Base-by-base conservation (phyloP, 1,140 invertebrate genomes). In the Lordiphosa collinella region DNA sequence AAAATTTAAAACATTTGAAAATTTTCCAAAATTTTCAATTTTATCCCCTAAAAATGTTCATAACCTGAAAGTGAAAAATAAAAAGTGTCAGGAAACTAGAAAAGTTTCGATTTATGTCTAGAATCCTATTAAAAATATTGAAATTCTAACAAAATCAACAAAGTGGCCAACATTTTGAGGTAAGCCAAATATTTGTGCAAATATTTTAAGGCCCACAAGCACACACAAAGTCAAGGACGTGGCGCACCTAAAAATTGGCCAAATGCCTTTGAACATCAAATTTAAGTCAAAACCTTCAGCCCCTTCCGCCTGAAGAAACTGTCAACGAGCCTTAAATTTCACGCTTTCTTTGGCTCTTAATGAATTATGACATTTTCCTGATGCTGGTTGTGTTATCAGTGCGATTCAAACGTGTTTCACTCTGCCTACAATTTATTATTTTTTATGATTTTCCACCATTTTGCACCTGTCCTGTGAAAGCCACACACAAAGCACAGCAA, bases 291-390 rank as follows among this genome's bases (percentile, higher is more conserved):
- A 22, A 22, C 18, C 18, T 22, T 4, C 4, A 4, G 35, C 34
- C 32, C 44, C 7, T n/a, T n/a, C n/a, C n/a, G n/a, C 12, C 37
- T 40, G 8, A 29, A 8, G 25, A 29, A 29, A 6, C 41, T 47
- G 37, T 25, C 59, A 63, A 55, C 51, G 51, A 49, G 41, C 18
- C 44, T 41, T 47, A 41, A 84, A 60, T 68, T 67, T 84, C 54
- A 72, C 62, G 78, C 56, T 78, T 82, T 76, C 46, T 58, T 60
- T 58, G 59, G 59, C 51, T 69, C 72, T 68, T 78, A 78, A 84
- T 84, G 78, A 84, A 84, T 84, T 73, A 84, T 84, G 79, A 73
- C 78, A 84, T 69, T 84, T 78, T 84, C 32, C 63, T 58, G 47
- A 35, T 51, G 36, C 13, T 32, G 43, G 14, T 38, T 18, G 48